These are phyloP conservation scores for Leptinotarsa tumamoca DNA, from an alignment of 2,888 invertebrate species.

Conservation along the genomic window DNA sequence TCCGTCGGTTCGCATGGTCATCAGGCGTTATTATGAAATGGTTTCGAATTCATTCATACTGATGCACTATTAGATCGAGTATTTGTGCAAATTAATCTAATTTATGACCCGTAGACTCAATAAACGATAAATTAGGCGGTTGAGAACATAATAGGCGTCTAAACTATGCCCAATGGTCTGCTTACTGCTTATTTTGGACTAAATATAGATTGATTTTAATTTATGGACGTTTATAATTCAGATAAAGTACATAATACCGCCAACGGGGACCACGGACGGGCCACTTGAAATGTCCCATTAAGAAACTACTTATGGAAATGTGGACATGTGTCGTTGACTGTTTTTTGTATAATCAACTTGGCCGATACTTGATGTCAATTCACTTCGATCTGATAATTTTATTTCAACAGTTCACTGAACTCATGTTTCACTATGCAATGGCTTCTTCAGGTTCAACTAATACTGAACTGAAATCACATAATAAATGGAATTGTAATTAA, in stretches of 20 bases:
- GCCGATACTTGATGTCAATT: too few species aligned
- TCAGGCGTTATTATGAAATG: neutral
- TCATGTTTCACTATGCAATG: too few species aligned
- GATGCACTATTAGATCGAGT: neutral
- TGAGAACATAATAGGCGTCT: constrained; percentile 25
- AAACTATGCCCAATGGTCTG: constrained; percentile 11
- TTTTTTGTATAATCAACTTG: too few species aligned
- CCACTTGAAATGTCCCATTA: too few species aligned
- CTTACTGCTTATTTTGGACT: constrained; percentile 6
- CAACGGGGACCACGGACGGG: neutral
- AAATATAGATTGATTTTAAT: constrained; percentile 20
- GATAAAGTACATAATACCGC: neutral
- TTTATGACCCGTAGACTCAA: constrained; percentile 12
- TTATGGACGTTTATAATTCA: neutral
- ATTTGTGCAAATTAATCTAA: constrained; percentile 13
- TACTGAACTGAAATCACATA: too few species aligned
- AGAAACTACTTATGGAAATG: too few species aligned
- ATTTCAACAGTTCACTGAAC: too few species aligned
- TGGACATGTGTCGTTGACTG: too few species aligned
- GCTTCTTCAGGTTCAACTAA: too few species aligned
- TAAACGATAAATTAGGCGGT: constrained; percentile 9
- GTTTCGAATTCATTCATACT: constrained; percentile 14
- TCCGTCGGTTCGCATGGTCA: neutral
- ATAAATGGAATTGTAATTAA: too few species aligned
- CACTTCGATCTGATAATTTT: too few species aligned